phyloP scores from a whole-genome alignment of 2,797 vertebrate species.

The Capromys pilorides region DNA sequence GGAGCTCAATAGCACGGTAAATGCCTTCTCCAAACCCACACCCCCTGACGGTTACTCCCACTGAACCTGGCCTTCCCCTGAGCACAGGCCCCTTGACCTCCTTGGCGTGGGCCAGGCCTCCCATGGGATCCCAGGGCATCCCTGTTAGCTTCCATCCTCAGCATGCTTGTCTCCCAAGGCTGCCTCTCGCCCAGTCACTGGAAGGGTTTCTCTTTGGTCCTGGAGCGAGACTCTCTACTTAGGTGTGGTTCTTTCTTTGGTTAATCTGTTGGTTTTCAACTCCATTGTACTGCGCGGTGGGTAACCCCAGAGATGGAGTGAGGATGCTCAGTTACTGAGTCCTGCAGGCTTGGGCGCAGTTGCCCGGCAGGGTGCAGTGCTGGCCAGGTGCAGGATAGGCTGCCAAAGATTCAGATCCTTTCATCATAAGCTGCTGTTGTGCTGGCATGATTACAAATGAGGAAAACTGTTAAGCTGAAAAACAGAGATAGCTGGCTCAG shows the following conservation, averaged over 20 bases:
- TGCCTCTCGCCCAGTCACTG: not conserved
- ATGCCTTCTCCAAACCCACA: not conserved
- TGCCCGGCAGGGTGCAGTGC: not conserved
- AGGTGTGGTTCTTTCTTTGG: not conserved
- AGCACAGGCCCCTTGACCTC: not conserved
- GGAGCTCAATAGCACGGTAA: not conserved
- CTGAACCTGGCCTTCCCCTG: not conserved
- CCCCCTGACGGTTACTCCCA: not conserved
- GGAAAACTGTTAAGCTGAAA: constrained; percentile 68
- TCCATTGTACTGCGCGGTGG: not conserved
- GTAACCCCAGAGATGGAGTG: not conserved
- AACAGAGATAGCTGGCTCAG: constrained; percentile 67
- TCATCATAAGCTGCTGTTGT: not conserved
- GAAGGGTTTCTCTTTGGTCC: not conserved
- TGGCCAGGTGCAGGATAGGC: not conserved
- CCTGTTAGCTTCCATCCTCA: not conserved
- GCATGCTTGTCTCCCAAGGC: not conserved
- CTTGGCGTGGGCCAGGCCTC: not conserved
- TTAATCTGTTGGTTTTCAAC: not conserved
- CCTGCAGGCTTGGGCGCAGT: not conserved
- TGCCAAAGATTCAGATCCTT: constrained; percentile 29
- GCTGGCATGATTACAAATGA: constrained; percentile 48
- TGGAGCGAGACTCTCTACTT: not conserved
- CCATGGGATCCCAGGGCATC: not conserved
- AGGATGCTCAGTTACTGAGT: not conserved